phyloP scores from a whole-genome alignment of 2,888 invertebrate species.

The Dione juno region DNA sequence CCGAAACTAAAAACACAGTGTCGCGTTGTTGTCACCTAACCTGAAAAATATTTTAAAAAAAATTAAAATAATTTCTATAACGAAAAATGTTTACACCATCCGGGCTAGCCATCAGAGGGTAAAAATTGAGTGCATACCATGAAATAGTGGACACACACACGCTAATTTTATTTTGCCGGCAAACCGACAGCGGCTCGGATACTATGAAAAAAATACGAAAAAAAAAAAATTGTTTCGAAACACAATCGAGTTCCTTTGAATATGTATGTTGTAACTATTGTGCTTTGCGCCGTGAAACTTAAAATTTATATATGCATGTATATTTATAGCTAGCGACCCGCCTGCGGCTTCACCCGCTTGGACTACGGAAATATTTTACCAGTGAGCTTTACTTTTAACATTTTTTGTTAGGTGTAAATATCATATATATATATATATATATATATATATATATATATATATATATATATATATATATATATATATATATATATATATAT shows the following conservation, averaged over 20 bases:
- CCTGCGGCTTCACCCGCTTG: no score
- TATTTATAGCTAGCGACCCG: neutral
- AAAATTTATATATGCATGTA: neutral
- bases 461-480: no score
- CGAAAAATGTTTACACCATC: conserved; percentile 4
- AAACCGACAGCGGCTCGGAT: conserved; percentile 44
- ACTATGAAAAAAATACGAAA: conserved; percentile 38
- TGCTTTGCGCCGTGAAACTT: conserved; percentile 31
- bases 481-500: no score
- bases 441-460: no score
- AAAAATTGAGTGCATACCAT: conserved; percentile 40
- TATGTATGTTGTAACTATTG: conserved; percentile 45
- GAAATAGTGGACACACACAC: conserved; percentile 43
- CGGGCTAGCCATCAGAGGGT: conserved; percentile 32
- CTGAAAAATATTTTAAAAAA: neutral
- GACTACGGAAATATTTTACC: no score
- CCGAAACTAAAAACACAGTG: no score
- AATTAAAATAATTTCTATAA: neutral
- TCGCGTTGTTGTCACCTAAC: neutral
- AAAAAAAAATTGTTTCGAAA: conserved; percentile 44
- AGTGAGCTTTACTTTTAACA: no score
- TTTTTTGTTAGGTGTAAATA: no score
- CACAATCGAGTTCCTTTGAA: conserved; percentile 46
- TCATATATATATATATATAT: no score
- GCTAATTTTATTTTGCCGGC: conserved; percentile 44